Evolutionary conservation across 2,113 vertebrate species (phyloP), one percentile per base, ranked within the genome.

Genomic region (Ariopsis seemanni): DNA sequence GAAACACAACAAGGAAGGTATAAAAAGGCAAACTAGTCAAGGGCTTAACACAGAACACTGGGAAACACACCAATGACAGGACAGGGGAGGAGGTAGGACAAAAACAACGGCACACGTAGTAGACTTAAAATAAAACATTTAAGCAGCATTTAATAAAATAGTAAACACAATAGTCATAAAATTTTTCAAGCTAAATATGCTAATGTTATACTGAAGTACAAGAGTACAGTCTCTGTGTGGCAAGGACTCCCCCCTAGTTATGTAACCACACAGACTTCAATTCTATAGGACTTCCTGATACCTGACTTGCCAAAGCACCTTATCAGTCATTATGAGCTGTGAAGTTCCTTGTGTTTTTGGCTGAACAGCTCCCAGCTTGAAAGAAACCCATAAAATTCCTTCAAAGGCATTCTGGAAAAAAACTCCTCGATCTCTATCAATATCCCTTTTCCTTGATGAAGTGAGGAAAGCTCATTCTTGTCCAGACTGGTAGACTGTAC

Each of bases 361-460:
- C 58, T 22, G 57, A 85, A 42, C 77, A 78, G 60, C 71, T 60
- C 34, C 34, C 22, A 79, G 80, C 25, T 25, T 12, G 20, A 77
- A 50, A 63, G n/a, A 83, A 83, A 42, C 58, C 79, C 72, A 75
- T 10, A 22, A 83, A 62, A 42, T 25, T 22, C 67, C 62, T 89
- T 89, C 79, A 89, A 78, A 83, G 60, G 60, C 17, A 17, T 60
- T 22, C 85, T 86, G 48, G 58, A 69, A n/a, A 82, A 82, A 60
- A 52, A 69, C 50, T 50, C 30, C 69, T 77, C 22, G 22, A 53
- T 50, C 50, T 86, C 84, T 18, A 52, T 57, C 30, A 20, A 25
- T 18, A 11, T 71, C 65, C 14, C 2, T 30, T 77, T 42, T 17
- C 34, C 14, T 48, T 69, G 34, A 63, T 17, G 25, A 42, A 63